A percentile compares a stretch with the other conserved stretches of the same genome.
These are phyloP conservation scores for Hybos culiciformis DNA, from an alignment of 2,888 invertebrate species.

Conservation along the genomic window DNA sequence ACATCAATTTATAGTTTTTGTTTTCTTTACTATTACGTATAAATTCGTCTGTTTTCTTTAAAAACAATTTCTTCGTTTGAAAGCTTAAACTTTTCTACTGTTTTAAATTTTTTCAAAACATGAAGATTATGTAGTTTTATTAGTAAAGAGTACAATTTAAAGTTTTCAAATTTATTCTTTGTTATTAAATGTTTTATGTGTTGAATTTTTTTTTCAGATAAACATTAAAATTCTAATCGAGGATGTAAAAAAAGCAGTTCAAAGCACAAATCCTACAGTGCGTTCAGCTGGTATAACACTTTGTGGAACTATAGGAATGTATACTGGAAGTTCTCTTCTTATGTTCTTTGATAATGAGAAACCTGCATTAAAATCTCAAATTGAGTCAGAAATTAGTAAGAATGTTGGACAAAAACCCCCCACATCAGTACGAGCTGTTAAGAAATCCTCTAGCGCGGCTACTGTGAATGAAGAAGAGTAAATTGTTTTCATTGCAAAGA, in stretches of 20 bases:
- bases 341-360: conserved; percentile 79
- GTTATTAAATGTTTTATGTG: too few species aligned
- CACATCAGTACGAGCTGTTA: conserved; percentile 51
- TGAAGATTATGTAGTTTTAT: too few species aligned
- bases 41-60: too few species aligned
- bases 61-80: too few species aligned
- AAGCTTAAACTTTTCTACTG: too few species aligned
- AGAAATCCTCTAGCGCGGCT: conserved; percentile 16
- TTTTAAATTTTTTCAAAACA: too few species aligned
- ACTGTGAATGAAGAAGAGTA: conserved; percentile 14
- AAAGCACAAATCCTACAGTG: conserved; percentile 74
- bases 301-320: conserved; percentile 61
- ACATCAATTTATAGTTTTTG: too few species aligned
- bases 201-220: too few species aligned
- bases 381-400: conserved; percentile 76
- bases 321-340: conserved; percentile 59
- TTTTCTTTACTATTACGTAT: too few species aligned
- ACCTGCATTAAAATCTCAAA: conserved; percentile 66
- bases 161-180: too few species aligned
- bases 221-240: conserved; percentile 62
- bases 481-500: conserved; percentile 25
- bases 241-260: conserved; percentile 67
- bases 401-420: conserved; percentile 62
- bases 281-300: conserved; percentile 55
- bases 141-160: too few species aligned